A percentile compares a stretch with the other conserved stretches of the same genome.
Evolutionary conservation across 2,797 vertebrate species (phyloP).

Genomic region (Malacoraja senta): DNA sequence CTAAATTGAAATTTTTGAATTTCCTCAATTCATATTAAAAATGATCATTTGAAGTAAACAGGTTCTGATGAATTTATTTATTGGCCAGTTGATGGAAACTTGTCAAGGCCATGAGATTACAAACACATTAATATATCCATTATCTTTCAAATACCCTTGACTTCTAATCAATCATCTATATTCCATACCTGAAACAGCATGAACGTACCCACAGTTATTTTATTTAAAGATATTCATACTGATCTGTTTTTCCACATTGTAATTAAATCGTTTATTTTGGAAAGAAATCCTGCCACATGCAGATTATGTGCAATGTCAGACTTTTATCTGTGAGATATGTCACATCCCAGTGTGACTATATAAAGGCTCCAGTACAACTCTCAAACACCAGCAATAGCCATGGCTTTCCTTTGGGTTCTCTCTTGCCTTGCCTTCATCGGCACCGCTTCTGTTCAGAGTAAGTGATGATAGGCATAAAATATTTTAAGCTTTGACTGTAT

Average conservation of each 20-base stretch:
- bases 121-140: background rate
- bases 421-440: conserved; percentile 1
- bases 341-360: background rate
- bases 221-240: background rate
- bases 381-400: background rate
- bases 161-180: background rate
- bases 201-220: background rate
- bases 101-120: background rate
- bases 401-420: conserved; percentile 32
- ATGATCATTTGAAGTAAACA: background rate
- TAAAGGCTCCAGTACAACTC: background rate
- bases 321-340: background rate
- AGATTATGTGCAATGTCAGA: too few relatives aligned
- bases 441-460: conserved; percentile 39
- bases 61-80: background rate
- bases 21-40: background rate
- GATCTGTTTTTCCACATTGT: background rate
- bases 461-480: background rate
- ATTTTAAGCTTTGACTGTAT: background rate
- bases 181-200: background rate
- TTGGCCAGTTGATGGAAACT: background rate
- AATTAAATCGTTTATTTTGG: background rate
- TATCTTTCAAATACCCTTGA: background rate
- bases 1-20: background rate
- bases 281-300: background rate